Evolutionary conservation across 2,888 invertebrate species (phyloP).

Genomic region (Andrena fulva): DNA sequence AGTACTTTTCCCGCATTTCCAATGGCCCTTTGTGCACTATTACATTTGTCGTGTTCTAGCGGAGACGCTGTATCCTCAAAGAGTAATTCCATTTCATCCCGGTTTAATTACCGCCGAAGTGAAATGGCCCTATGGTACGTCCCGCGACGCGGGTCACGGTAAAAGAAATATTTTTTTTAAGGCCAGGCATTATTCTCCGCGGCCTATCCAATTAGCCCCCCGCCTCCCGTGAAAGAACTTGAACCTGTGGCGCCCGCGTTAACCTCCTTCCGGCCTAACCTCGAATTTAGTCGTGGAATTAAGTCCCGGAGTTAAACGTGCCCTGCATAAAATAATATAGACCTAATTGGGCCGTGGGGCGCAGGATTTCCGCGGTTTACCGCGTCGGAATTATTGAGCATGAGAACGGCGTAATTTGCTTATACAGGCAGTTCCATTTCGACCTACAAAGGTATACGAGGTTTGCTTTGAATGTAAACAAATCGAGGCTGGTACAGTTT

Average conservation of each 20-base stretch:
- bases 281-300: conserved; percentile 53
- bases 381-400: conserved; percentile 27
- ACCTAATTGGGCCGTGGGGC: conserved; percentile 60
- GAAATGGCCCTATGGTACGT: neutral
- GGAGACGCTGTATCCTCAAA: neutral
- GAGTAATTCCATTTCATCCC: conserved; percentile 33
- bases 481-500: conserved; percentile 2
- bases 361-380: conserved; percentile 41
- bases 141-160: neutral
- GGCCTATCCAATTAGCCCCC: conserved; percentile 28
- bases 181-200: conserved; percentile 10
- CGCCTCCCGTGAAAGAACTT: neutral
- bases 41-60: neutral
- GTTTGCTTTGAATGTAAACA: conserved; percentile 15
- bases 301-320: conserved; percentile 41
- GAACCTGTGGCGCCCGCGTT: conserved; percentile 29
- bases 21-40: neutral
- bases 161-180: conserved; percentile 36
- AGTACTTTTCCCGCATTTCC: too few relatives aligned
- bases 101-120: conserved; percentile 38
- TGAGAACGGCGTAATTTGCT: conserved; percentile 19
- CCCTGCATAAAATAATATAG: conserved; percentile 60
- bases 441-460: neutral
- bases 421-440: neutral
- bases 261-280: conserved; percentile 58